Percentiles rank a stretch among this genome's conserved stretches.
Evolutionary conservation across 64 coral and sea anemone species (phyloP).

Genomic region (Dendrophyllia cribrosa): DNA sequence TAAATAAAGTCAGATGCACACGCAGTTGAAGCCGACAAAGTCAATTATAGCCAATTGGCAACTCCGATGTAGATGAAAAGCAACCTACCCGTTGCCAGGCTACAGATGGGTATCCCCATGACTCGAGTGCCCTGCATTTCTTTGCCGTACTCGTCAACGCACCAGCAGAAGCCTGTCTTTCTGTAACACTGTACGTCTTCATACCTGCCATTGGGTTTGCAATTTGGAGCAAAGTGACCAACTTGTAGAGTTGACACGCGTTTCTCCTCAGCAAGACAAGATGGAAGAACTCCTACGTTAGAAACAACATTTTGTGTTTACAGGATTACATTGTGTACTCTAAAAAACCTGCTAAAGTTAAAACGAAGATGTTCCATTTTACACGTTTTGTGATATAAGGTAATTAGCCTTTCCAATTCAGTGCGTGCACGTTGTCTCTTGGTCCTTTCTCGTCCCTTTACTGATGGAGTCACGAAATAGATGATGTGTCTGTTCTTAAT

Average conservation of each 20-base stretch:
- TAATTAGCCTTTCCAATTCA: too few relatives aligned
- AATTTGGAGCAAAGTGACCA: slow-evolving; percentile 31
- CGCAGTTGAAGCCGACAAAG: too few relatives aligned
- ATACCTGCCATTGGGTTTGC: slow-evolving; percentile 45
- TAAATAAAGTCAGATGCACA: too few relatives aligned
- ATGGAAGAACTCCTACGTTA: slow-evolving; percentile 39
- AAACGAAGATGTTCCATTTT: too few relatives aligned
- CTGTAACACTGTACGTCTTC: slow-evolving; percentile 57
- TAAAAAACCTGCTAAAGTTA: background rate
- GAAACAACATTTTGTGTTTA: background rate
- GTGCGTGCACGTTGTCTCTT: too few relatives aligned
- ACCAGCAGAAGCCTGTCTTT: slow-evolving; percentile 55
- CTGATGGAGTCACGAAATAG: too few relatives aligned
- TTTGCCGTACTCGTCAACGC: slow-evolving; percentile 57
- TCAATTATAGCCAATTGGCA: too few relatives aligned
- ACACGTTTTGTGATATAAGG: too few relatives aligned
- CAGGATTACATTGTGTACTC: background rate
- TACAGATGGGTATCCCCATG: slow-evolving; percentile 56
- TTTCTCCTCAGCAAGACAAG: slow-evolving; percentile 25
- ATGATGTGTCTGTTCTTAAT: too few relatives aligned
- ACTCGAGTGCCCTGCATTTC: slow-evolving; percentile 19
- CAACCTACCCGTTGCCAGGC: slow-evolving; percentile 8
- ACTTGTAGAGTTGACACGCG: background rate
- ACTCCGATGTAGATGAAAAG: too few relatives aligned
- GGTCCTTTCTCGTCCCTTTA: too few relatives aligned